These are phyloP conservation scores for Graptemys geographica DNA, from an alignment of 2,797 vertebrate genomes.

Conservation along the genomic window DNA sequence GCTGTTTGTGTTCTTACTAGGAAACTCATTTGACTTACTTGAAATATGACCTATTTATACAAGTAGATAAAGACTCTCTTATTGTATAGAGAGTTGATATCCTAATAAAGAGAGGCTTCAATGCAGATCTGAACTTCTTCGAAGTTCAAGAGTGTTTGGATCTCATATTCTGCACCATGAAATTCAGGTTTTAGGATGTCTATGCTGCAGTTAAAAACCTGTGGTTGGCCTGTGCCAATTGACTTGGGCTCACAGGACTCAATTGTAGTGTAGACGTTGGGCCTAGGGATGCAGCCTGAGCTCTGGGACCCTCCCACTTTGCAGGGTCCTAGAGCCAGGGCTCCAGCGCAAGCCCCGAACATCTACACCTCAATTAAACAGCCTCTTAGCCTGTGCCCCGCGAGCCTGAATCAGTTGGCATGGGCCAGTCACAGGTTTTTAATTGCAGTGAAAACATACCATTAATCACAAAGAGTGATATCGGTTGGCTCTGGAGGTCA, in stretches of 20 bases:
- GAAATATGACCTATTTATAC: background rate
- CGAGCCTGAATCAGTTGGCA: background rate
- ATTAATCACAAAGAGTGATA: background rate
- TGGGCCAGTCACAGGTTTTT: background rate
- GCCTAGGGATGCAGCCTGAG: too few species aligned
- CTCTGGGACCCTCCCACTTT: too few species aligned
- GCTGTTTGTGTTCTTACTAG: conserved; percentile 7
- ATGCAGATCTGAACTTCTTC: background rate
- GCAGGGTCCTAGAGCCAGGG: background rate
- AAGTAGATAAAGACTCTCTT: background rate
- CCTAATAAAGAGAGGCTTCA: background rate
- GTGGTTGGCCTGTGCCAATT: background rate
- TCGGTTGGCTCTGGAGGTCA: background rate
- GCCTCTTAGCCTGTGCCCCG: background rate
- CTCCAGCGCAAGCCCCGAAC: background rate
- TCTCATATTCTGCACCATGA: background rate
- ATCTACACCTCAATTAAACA: background rate
- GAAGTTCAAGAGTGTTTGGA: background rate
- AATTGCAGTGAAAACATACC: background rate
- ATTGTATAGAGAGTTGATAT: background rate
- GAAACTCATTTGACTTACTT: conserved; percentile 23
- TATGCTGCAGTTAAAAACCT: background rate
- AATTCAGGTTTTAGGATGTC: background rate
- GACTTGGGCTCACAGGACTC: background rate
- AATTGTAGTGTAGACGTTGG: too few species aligned